phyloP scores from a whole-genome alignment of 1,140 invertebrate species.

The Brachionus koreanus region DNA sequence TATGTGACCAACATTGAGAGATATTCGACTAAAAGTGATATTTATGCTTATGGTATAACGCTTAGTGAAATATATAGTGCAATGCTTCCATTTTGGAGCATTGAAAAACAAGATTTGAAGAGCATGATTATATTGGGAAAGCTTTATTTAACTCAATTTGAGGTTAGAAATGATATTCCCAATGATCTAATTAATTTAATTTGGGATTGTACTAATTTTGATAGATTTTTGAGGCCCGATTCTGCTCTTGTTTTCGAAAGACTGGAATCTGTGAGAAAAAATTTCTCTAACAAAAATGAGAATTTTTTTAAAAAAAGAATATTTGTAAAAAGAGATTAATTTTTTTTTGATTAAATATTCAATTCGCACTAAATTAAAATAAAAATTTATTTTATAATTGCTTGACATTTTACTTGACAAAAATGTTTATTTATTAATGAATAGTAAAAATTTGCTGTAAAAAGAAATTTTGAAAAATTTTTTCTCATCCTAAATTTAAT shows the following conservation, averaged over 20 bases:
- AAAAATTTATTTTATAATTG: too few relatives aligned
- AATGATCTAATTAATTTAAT: neutral
- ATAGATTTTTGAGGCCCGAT: neutral
- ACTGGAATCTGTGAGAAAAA: neutral
- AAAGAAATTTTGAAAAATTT: too few relatives aligned
- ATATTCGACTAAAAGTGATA: neutral
- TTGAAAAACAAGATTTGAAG: neutral
- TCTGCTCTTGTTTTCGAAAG: neutral
- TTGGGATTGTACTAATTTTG: neutral
- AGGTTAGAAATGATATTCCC: neutral
- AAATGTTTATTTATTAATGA: too few relatives aligned
- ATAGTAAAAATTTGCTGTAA: too few relatives aligned
- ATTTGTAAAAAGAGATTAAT: neutral
- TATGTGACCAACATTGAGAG: neutral
- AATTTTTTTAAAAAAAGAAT: conserved; percentile 4
- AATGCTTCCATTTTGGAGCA: neutral
- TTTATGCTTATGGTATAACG: conserved; percentile 1
- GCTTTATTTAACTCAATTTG: neutral
- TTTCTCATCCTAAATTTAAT: too few relatives aligned
- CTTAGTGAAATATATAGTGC: neutral
- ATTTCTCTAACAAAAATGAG: neutral
- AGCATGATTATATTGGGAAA: neutral
- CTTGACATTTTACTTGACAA: too few relatives aligned
- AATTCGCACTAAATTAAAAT: too few relatives aligned
- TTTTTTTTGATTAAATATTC: too few relatives aligned